These are phyloP conservation scores for Uloborus plumipes DNA, from an alignment of 2,888 invertebrate species.

Conservation along the genomic window DNA sequence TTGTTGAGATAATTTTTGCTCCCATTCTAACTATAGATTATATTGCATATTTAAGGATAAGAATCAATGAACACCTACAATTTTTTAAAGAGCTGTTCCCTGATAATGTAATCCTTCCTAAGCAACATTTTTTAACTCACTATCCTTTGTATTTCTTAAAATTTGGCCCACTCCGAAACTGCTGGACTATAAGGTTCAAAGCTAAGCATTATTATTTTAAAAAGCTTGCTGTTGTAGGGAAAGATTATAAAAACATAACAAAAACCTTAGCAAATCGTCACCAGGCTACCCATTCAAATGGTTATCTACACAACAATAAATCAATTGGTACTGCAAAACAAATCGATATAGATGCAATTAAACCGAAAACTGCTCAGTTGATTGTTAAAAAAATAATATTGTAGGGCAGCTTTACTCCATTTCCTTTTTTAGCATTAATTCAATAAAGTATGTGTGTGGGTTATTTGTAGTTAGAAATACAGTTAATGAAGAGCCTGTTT, in stretches of 20 bases:
- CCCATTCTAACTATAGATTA: constrained; percentile 2
- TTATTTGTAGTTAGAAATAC: not conserved
- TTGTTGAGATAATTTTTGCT: not conserved
- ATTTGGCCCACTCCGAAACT: not conserved
- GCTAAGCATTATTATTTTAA: constrained; percentile 2
- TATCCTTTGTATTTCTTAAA: constrained; percentile 1
- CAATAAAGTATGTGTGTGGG: constrained; percentile 1
- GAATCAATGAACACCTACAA: not conserved
- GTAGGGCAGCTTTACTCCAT: too few species aligned
- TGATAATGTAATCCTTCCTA: not conserved
- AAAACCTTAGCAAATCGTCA: not conserved
- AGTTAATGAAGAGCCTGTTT: too few species aligned
- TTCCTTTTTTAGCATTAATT: not conserved
- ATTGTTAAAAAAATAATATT: too few species aligned
- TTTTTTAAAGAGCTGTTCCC: not conserved
- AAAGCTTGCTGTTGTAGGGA: constrained; percentile 1
- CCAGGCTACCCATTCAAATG: constrained; percentile 2
- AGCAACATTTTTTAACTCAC: not conserved
- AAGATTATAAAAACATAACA: not conserved
- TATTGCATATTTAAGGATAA: not conserved
- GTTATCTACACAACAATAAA: not conserved
- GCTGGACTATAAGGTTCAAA: not conserved
- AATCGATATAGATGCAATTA: not conserved
- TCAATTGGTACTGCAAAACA: not conserved
- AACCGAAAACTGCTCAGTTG: not conserved